Evolutionary conservation across 2,888 invertebrate genomes (phyloP).

Genomic region (Stratiomys singularior): DNA sequence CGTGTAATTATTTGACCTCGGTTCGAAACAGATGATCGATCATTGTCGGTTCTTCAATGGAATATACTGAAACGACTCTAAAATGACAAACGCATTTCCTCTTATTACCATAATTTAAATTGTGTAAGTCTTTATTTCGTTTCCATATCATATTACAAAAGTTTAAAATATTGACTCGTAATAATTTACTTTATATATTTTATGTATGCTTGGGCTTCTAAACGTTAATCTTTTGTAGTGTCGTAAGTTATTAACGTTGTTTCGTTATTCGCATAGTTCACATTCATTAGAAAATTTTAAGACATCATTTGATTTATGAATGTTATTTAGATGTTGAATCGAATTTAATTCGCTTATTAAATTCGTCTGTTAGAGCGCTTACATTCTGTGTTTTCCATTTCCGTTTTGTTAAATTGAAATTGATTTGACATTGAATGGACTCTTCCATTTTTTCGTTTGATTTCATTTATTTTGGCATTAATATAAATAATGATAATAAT

Average conservation of each 20-base stretch:
- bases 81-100: too few relatives aligned
- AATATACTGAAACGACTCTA: too few relatives aligned
- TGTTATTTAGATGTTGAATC: too few relatives aligned
- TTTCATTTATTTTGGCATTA: constrained; percentile 22
- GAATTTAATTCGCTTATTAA: too few relatives aligned
- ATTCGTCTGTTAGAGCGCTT: too few relatives aligned
- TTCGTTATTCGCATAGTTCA: neutral
- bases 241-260: neutral
- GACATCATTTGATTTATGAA: neutral
- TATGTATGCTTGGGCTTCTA: neutral
- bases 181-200: neutral
- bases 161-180: constrained; percentile 22
- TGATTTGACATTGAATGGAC: neutral
- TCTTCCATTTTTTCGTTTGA: neutral
- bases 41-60: too few relatives aligned
- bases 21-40: neutral
- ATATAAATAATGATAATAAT: constrained; percentile 30
- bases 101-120: neutral
- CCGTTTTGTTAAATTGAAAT: neutral
- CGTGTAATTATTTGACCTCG: too few relatives aligned
- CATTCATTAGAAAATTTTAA: neutral
- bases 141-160: constrained; percentile 25
- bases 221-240: neutral
- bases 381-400: too few relatives aligned
- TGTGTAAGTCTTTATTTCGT: constrained; percentile 20